These are phyloP conservation scores for Castor canadensis DNA, from an alignment of 2,113 vertebrate genomes.

Conservation along the genomic window DNA sequence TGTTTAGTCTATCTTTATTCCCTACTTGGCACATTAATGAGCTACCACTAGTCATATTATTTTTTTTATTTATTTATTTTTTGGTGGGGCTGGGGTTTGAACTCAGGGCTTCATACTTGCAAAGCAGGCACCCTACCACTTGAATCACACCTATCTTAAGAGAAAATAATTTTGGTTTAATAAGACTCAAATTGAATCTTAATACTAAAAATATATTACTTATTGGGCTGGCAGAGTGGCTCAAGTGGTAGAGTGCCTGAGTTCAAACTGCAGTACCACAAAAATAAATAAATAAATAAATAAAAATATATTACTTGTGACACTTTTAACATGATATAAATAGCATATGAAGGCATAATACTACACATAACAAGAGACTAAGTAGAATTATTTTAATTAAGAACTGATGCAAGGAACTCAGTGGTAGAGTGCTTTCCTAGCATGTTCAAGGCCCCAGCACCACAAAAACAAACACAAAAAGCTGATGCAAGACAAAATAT, in stretches of 20 bases:
- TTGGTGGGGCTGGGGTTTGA: too few species aligned
- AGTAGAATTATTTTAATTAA: conserved; percentile 29
- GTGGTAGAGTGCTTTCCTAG: neutral
- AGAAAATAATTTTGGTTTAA: neutral
- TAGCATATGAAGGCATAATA: neutral
- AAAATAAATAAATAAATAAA: too few species aligned
- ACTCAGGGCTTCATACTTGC: too few species aligned
- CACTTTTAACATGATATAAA: neutral
- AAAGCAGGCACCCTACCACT: too few species aligned
- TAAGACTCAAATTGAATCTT: neutral
- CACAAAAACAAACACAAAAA: neutral
- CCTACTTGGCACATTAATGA: neutral
- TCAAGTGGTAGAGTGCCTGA: too few species aligned
- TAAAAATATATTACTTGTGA: conserved; percentile 11
- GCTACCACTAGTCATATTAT: neutral
- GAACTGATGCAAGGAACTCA: neutral
- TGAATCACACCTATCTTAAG: too few species aligned
- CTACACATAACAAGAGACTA: neutral
- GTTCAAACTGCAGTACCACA: too few species aligned
- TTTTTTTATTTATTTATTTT: too few species aligned
- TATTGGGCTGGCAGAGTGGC: too few species aligned
- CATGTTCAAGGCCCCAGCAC: neutral
- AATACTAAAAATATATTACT: conserved; percentile 4
- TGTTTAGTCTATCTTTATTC: neutral
- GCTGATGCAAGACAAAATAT: neutral